Percentiles rank a stretch among this genome's conserved stretches.
These are phyloP conservation scores for Lasiurus cinereus DNA, from an alignment of 2,113 vertebrate species.

Conservation along the genomic window DNA sequence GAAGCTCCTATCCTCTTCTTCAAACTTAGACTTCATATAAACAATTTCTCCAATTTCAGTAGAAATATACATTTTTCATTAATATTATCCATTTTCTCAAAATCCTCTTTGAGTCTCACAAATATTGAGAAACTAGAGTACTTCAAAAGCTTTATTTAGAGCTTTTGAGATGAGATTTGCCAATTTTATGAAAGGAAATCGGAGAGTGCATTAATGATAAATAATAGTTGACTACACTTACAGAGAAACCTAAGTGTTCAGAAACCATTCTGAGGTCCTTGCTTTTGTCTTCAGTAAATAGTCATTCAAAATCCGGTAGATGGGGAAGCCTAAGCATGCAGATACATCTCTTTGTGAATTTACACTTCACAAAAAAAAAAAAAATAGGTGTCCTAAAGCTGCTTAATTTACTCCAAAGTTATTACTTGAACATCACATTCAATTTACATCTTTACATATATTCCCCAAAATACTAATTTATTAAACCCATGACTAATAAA, in stretches of 20 bases:
- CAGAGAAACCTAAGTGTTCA: neutral
- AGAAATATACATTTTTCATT: neutral
- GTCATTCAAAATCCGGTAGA: neutral
- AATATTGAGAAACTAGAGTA: neutral
- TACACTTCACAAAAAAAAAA: neutral
- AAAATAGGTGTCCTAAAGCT: neutral
- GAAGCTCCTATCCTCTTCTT: neutral
- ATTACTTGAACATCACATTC: constrained; percentile 3
- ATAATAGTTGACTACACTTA: neutral
- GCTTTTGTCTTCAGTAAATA: neutral
- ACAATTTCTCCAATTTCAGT: neutral
- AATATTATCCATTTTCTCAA: constrained; percentile 1
- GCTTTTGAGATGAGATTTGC: neutral
- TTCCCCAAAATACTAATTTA: neutral
- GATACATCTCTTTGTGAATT: neutral
- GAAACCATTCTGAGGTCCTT: neutral
- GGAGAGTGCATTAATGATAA: neutral
- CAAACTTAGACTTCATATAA: neutral
- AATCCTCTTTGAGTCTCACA: neutral
- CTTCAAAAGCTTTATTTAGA: neutral
- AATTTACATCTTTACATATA: neutral
- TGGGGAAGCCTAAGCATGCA: neutral
- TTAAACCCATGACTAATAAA: neutral
- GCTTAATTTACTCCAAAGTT: neutral
- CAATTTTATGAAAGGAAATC: neutral